phyloP scores from a whole-genome alignment of 1,140 invertebrate genomes.

The Cotesia vestalis region DNA sequence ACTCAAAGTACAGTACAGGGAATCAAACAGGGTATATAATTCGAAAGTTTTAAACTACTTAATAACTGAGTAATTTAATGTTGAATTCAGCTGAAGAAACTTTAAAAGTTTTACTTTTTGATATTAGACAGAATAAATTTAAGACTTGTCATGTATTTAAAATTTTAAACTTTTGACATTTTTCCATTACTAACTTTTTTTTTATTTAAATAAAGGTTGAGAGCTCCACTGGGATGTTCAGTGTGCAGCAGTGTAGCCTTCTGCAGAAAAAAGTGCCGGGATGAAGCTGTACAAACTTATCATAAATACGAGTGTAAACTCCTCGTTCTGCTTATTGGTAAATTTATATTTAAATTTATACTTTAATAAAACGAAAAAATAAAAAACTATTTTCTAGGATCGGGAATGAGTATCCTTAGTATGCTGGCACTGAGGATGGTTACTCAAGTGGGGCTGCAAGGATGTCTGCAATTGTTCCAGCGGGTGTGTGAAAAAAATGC shows the following conservation, averaged over 20 bases:
- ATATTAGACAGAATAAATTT: no score
- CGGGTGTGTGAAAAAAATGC: conserved; percentile 37
- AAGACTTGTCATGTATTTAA: no score
- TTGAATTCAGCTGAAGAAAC: no score
- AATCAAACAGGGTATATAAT: no score
- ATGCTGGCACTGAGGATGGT: conserved; percentile 80
- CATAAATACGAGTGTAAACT: conserved; percentile 86
- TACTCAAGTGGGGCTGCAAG: conserved; percentile 70
- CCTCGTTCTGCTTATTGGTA: conserved; percentile 76
- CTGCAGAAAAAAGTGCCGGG: conserved; percentile 76
- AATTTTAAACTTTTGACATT: no score
- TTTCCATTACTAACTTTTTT: conserved; percentile 2
- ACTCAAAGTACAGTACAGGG: no score
- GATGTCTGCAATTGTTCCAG: conserved; percentile 65
- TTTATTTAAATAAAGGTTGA: conserved; percentile 60
- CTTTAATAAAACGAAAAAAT: not conserved
- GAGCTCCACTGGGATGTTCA: conserved; percentile 76
- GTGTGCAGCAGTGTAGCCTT: conserved; percentile 80
- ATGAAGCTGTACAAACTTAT: conserved; percentile 73
- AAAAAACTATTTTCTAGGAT: conserved; percentile 60
- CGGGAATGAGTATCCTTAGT: conserved; percentile 82
- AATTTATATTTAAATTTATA: conserved; percentile 19
- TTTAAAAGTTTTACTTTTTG: no score
- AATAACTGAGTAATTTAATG: no score
- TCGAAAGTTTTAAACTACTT: no score